phyloP scores from a whole-genome alignment of 2,113 vertebrate species.

The Epinephelus lanceolatus region DNA sequence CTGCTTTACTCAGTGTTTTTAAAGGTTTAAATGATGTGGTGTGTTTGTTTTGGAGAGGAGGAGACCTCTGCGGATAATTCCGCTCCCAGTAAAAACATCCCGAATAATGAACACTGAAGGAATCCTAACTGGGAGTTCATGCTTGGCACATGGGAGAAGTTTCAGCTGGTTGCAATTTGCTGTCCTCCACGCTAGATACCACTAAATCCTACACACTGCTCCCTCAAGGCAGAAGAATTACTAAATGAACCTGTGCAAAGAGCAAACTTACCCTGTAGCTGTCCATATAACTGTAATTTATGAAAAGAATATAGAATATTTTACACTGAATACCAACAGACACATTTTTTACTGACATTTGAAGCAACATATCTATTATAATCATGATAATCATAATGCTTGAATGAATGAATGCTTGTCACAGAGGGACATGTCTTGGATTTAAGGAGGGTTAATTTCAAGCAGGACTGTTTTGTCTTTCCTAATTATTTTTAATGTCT shows the following conservation, averaged over 20 bases:
- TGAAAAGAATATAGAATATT: slow-evolving; percentile 14
- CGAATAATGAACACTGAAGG: too few species aligned
- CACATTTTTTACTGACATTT: slow-evolving; percentile 24
- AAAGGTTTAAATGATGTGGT: too few species aligned
- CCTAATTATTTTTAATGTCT: slow-evolving; percentile 83
- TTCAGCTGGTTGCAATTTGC: too few species aligned
- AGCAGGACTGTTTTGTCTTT: slow-evolving; percentile 72
- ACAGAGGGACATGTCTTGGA: slow-evolving; percentile 37
- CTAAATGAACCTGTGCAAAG: not conserved
- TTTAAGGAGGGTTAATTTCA: slow-evolving; percentile 69
- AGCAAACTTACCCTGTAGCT: not conserved
- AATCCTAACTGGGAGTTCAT: too few species aligned
- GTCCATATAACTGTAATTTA: not conserved
- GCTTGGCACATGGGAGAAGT: too few species aligned
- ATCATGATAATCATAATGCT: slow-evolving; percentile 41
- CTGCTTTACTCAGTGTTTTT: too few species aligned
- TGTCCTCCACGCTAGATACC: too few species aligned
- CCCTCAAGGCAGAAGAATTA: not conserved
- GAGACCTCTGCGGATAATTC: too few species aligned
- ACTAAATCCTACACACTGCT: too few species aligned
- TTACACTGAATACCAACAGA: not conserved
- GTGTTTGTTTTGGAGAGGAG: too few species aligned
- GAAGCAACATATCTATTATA: slow-evolving; percentile 16
- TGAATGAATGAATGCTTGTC: slow-evolving; percentile 30
- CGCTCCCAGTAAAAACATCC: too few species aligned